A percentile compares a stretch with the other conserved stretches of the same genome.
These are phyloP conservation scores for Lithobius niger DNA, from an alignment of 1,140 invertebrate genomes.

Conservation along the genomic window DNA sequence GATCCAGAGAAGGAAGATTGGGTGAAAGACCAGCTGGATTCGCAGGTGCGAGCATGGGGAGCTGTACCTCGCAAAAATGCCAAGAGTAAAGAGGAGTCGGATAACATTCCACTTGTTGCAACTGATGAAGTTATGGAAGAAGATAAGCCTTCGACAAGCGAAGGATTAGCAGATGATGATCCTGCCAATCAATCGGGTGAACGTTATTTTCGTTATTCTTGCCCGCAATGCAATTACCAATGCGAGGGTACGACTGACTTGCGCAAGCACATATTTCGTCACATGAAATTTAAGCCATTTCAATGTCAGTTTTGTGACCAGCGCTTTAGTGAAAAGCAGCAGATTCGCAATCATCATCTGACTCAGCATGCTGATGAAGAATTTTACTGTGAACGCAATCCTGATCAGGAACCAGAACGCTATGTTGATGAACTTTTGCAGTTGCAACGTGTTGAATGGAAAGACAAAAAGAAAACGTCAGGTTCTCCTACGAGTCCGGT, in stretches of 20 bases:
- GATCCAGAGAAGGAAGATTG: background rate
- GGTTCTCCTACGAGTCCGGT: background rate
- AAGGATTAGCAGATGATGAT: background rate
- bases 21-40: constrained; percentile 4
- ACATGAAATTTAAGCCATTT: constrained; percentile 6
- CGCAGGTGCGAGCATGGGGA: background rate
- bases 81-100: background rate
- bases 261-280: constrained; percentile 5
- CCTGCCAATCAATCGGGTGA: background rate
- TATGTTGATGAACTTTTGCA: constrained; percentile 1
- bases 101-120: background rate
- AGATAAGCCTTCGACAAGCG: background rate
- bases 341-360: background rate
- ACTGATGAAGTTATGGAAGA: background rate
- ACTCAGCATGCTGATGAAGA: background rate
- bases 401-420: background rate
- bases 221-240: constrained; percentile 1
- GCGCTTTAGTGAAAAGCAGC: constrained; percentile 3
- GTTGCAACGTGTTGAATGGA: constrained; percentile 1
- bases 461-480: background rate
- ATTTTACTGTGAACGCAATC: background rate
- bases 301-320: background rate
- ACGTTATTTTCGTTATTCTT: constrained; percentile 3
- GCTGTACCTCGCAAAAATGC: background rate
- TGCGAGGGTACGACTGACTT: constrained; percentile 5